These are phyloP conservation scores for Idaea dimidiata DNA, from an alignment of 2,888 invertebrate species.

Conservation along the genomic window DNA sequence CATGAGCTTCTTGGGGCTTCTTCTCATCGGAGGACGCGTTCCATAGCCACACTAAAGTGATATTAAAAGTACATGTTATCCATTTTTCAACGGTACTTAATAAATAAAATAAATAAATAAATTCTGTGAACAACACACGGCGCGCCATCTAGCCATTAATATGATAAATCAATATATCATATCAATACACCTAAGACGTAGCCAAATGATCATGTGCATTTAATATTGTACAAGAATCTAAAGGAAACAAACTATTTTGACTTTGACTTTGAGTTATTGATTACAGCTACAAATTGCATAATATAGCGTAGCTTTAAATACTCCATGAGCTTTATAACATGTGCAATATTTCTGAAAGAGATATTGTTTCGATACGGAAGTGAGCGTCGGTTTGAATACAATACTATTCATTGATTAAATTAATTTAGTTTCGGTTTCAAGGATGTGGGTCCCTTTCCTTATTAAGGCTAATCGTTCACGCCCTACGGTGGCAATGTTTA, in stretches of 20 bases:
- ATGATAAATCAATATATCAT: too few relatives aligned
- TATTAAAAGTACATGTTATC: too few relatives aligned
- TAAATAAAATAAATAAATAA: too few relatives aligned
- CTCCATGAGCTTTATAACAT: constrained; percentile 34
- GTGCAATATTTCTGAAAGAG: constrained; percentile 52
- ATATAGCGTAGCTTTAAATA: constrained; percentile 22
- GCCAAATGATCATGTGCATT: too few relatives aligned
- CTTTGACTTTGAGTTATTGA: constrained; percentile 8
- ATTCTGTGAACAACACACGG: too few relatives aligned
- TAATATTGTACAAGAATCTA: too few relatives aligned
- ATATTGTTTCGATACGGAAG: constrained; percentile 48
- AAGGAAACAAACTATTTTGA: too few relatives aligned
- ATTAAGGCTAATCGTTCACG: background rate
- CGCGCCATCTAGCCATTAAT: too few relatives aligned
- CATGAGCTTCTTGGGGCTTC: too few relatives aligned
- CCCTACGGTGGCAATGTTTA: constrained; percentile 7
- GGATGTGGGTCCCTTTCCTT: constrained; percentile 21
- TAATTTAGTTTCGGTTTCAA: constrained; percentile 12
- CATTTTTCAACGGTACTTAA: too few relatives aligned
- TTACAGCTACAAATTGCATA: background rate
- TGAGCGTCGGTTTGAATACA: constrained; percentile 23
- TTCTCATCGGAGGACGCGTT: too few relatives aligned
- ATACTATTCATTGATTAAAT: constrained; percentile 34
- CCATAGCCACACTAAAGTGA: too few relatives aligned
- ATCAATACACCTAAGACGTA: background rate